phyloP scores from a whole-genome alignment of 2,888 invertebrate species.

The Troilus luridus region DNA sequence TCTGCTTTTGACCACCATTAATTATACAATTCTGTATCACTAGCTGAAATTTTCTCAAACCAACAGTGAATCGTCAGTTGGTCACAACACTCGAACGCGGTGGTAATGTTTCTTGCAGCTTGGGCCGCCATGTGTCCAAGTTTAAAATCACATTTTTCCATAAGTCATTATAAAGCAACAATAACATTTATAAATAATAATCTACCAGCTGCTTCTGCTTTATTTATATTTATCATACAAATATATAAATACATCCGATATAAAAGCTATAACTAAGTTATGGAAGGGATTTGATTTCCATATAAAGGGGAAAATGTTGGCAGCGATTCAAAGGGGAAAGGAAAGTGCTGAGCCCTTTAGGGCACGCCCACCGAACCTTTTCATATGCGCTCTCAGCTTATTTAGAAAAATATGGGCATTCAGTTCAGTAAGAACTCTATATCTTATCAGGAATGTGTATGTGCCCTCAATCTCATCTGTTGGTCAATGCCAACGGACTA shows the following conservation, averaged over 20 bases:
- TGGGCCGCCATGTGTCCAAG: too few species aligned
- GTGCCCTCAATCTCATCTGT: too few species aligned
- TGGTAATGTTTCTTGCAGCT: too few species aligned
- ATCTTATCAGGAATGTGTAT: not conserved
- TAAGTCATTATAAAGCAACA: not conserved
- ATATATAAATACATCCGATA: not conserved
- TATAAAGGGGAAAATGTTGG: not conserved
- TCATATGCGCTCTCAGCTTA: not conserved
- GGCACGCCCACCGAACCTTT: not conserved
- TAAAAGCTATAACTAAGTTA: not conserved
- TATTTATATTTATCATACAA: not conserved
- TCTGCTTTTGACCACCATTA: too few species aligned
- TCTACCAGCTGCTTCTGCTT: not conserved
- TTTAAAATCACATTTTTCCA: too few species aligned
- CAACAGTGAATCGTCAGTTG: too few species aligned
- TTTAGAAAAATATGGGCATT: not conserved
- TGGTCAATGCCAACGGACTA: too few species aligned
- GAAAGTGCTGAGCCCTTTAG: not conserved
- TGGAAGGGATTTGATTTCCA: not conserved
- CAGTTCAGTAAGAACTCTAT: not conserved
- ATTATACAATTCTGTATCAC: too few species aligned
- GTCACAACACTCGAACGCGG: too few species aligned
- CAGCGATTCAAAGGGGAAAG: conserved; percentile 1
- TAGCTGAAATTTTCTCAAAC: too few species aligned
- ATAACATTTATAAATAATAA: not conserved